phyloP scores from a whole-genome alignment of 2,113 vertebrate species.

The Cinclus mexicanus region DNA sequence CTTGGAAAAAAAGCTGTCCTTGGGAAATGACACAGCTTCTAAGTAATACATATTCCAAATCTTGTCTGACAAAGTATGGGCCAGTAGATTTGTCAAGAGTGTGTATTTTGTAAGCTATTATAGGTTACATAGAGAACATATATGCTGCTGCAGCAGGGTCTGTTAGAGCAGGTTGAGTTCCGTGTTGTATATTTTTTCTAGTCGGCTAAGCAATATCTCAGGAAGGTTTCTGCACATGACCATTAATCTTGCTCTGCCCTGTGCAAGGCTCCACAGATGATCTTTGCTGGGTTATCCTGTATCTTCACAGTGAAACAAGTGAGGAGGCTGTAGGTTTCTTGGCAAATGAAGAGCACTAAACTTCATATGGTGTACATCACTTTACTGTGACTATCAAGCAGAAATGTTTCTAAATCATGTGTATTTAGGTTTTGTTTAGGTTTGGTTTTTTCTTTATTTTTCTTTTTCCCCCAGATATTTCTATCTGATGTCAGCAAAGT shows the following conservation, averaged over 20 bases:
- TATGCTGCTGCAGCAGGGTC: background rate
- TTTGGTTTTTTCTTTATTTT: background rate
- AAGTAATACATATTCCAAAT: background rate
- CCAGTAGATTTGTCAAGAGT: background rate
- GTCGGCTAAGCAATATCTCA: background rate
- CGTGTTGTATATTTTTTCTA: background rate
- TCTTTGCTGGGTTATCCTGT: background rate
- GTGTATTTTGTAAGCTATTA: background rate
- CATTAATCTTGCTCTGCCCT: background rate
- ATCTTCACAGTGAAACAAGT: background rate
- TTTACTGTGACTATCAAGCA: background rate
- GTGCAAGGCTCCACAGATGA: background rate
- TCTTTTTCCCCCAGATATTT: background rate
- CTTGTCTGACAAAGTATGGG: background rate
- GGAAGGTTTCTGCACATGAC: background rate
- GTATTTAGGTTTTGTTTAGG: background rate
- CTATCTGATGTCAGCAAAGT: background rate
- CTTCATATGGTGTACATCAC: background rate
- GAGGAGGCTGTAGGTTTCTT: background rate
- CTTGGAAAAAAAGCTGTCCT: background rate
- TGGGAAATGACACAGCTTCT: background rate
- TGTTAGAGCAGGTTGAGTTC: background rate
- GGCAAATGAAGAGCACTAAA: background rate
- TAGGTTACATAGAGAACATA: background rate
- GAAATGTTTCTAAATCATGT: background rate